phyloP scores from a whole-genome alignment of 2,797 vertebrate species.

The Gobio occitaniae region DNA sequence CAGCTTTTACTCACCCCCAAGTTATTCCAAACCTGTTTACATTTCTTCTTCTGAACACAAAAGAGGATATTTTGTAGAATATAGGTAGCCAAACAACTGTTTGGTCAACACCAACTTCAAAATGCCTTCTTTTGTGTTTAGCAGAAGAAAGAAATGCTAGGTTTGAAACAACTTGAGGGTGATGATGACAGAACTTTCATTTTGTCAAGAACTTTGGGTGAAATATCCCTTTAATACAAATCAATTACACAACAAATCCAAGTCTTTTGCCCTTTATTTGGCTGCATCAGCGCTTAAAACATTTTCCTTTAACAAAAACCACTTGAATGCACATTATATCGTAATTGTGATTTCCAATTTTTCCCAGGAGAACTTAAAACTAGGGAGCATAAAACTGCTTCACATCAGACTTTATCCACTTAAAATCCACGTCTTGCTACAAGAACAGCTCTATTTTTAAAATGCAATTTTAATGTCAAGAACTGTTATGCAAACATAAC shows the following conservation, averaged over 20 bases:
- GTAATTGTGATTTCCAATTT: not conserved
- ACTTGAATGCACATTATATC: not conserved
- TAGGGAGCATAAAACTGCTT: not conserved
- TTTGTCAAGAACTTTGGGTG: no score
- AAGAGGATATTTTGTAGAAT: no score
- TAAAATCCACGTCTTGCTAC: not conserved
- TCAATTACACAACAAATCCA: not conserved
- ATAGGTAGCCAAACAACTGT: not conserved
- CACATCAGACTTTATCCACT: not conserved
- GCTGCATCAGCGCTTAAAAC: not conserved
- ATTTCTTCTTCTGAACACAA: not conserved
- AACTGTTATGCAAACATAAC: not conserved
- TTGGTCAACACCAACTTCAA: not conserved
- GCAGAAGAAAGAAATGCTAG: not conserved
- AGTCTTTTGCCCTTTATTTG: not conserved
- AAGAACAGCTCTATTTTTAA: conserved; percentile 26
- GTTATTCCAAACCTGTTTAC: no score
- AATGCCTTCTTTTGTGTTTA: not conserved
- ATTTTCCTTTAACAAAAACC: not conserved
- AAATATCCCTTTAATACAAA: not conserved
- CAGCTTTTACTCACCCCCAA: no score
- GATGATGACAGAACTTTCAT: not conserved
- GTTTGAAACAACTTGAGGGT: not conserved
- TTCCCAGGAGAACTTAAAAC: not conserved
- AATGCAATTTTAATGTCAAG: not conserved